phyloP scores from a whole-genome alignment of 1,140 invertebrate genomes.

The Macrotrachela quadricornifera region DNA sequence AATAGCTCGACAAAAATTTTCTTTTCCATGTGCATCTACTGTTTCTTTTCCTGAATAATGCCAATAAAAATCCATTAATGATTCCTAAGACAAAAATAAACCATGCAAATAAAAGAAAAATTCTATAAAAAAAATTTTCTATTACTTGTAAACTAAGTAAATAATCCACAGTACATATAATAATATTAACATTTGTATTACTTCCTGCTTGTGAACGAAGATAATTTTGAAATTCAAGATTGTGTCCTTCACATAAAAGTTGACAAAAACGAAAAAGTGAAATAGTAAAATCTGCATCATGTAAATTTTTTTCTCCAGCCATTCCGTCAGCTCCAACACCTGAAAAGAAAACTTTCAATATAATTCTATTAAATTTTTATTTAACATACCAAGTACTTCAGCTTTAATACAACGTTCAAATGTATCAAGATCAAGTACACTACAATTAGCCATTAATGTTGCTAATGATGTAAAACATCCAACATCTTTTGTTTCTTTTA shows the following conservation, averaged over 20 bases:
- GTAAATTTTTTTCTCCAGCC: conserved; percentile 94
- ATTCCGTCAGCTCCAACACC: conserved; percentile 50
- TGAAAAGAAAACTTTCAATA: conserved; percentile 18
- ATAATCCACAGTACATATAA: conserved; percentile 98
- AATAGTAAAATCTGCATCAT: conserved; percentile 94
- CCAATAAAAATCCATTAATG: conserved; percentile 99
- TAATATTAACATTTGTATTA: conserved; percentile 89
- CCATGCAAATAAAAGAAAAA: too few species aligned
- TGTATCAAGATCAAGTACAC: conserved; percentile 87
- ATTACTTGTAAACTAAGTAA: conserved; percentile 54
- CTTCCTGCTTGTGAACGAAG: conserved; percentile 91
- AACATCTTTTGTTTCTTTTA: conserved; percentile 95
- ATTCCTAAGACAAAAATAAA: conserved; percentile 39
- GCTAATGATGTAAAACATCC: conserved; percentile 97
- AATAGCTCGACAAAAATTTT: conserved; percentile 91
- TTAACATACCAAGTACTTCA: conserved; percentile 41
- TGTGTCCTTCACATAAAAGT: conserved; percentile 96
- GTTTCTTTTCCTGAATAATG: conserved; percentile 97
- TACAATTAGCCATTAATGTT: conserved; percentile 81
- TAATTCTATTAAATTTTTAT: too few species aligned
- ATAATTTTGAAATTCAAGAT: conserved; percentile 97
- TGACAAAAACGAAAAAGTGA: conserved; percentile 92
- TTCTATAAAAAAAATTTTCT: too few species aligned
- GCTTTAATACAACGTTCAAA: conserved; percentile 98
- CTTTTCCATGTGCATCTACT: conserved; percentile 56